A percentile compares a stretch with the other conserved stretches of the same genome.
Evolutionary conservation across 2,888 invertebrate species (phyloP).

Genomic region (Campopleginae sp.): DNA sequence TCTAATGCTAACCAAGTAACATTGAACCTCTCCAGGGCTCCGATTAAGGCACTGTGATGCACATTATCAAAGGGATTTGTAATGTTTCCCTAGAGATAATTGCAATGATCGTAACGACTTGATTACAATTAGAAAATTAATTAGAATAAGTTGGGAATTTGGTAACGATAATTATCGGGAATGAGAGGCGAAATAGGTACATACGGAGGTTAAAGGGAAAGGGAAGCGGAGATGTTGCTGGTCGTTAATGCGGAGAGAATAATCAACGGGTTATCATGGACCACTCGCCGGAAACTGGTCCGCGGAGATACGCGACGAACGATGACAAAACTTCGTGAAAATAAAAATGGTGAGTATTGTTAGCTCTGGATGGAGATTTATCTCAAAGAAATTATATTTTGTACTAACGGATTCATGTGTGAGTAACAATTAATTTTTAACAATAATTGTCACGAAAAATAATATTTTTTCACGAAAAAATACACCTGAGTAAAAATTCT

Average conservation of each 20-base stretch:
- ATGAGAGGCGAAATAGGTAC: constrained; percentile 28
- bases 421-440: neutral
- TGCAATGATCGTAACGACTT: neutral
- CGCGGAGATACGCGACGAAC: constrained; percentile 53
- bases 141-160: neutral
- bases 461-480: neutral
- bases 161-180: constrained; percentile 13
- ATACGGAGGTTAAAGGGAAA: constrained; percentile 28
- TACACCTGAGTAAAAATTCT: neutral
- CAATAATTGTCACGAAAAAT: neutral
- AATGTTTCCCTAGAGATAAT: neutral
- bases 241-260: constrained; percentile 58
- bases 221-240: constrained; percentile 27
- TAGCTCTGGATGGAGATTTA: constrained; percentile 31
- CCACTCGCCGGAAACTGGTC: constrained; percentile 71
- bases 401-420: neutral
- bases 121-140: neutral
- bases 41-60: neutral
- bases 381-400: neutral
- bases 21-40: neutral
- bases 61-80: neutral
- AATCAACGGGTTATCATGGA: constrained; percentile 52
- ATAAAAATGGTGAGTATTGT: constrained; percentile 3
- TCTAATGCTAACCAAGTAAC: neutral
- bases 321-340: constrained; percentile 28